These are phyloP conservation scores for Musca vetustissima DNA, from an alignment of 1,140 invertebrate species.

Conservation along the genomic window DNA sequence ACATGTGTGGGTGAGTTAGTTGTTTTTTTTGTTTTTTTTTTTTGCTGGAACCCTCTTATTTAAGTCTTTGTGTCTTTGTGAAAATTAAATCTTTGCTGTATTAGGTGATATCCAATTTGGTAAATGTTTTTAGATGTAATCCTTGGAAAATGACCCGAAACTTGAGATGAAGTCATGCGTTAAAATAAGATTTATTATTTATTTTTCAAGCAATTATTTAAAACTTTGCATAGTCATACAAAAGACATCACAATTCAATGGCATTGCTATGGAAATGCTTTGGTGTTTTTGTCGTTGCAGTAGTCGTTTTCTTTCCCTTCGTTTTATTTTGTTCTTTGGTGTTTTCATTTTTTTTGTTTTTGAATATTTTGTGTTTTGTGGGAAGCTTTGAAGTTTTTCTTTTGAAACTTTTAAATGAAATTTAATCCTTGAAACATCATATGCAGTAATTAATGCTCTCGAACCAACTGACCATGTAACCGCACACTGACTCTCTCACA, in stretches of 20 bases:
- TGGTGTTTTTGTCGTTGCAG: too few species aligned
- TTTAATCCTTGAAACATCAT: slow-evolving; percentile 14
- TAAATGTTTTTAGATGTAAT: slow-evolving; percentile 19
- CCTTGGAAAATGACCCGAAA: slow-evolving; percentile 8
- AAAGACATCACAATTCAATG: slow-evolving; percentile 17
- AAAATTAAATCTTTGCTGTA: slow-evolving; percentile 5
- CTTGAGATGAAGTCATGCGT: slow-evolving; percentile 7
- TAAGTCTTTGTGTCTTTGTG: too few species aligned
- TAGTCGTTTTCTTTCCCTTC: neutral
- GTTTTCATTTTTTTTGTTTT: neutral
- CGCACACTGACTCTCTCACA: too few species aligned
- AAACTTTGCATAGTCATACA: slow-evolving; percentile 12
- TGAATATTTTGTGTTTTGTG: too few species aligned
- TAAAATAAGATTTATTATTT: slow-evolving; percentile 18
- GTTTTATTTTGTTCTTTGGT: neutral
- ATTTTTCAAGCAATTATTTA: neutral
- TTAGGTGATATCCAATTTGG: slow-evolving; percentile 15
- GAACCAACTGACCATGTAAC: slow-evolving; percentile 11
- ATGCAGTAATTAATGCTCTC: slow-evolving; percentile 14
- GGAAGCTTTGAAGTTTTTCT: neutral
- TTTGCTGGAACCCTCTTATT: too few species aligned
- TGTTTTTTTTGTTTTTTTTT: too few species aligned
- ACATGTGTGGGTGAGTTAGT: too few species aligned
- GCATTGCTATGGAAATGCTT: neutral
- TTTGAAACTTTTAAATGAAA: neutral